Base-by-base conservation (phyloP, 2,797 vertebrate species). In the Spondyliosoma cantharus region DNA sequence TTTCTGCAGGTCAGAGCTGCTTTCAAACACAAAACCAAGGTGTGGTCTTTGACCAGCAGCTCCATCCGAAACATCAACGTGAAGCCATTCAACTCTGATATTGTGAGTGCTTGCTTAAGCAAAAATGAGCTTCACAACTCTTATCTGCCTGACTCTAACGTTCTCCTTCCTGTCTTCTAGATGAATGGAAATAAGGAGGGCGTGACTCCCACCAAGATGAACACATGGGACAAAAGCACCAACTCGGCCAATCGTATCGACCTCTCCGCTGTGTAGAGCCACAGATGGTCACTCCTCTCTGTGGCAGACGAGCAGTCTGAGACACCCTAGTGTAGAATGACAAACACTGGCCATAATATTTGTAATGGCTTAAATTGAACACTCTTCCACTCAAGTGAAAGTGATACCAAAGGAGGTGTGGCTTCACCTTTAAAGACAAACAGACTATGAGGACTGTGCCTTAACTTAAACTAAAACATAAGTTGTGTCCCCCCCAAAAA, bases 21-120 rank as follows among this genome's bases (percentile, higher is more conserved):
- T 86, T 98, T 99, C 90, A 98, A 99, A 91, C 98, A 99, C 93
- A 99, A 99, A 95, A 98, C 97, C 87, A 99, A 99, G 84, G 96
- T 99, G 85, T 99, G 98, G 98, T 97, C 97, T 25, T 96, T 99
- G 5, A 97, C 96, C 63, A 98, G 97, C 76, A 99, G 97, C 85
- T 98, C 97, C 0, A 91, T 96, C 81, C 96, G 98, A 76, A 97
- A 95, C 80, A 92, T 96, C 93, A 96, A 96, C 8, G 95, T 94
- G 80, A 99, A 98, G 86, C 97, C 97, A 43, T 98, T 97, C 94
- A 96, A 96, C 90, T 99, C 98, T 0, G 98, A 99, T 81, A 94
- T 96, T 22, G 98, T 99, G 86, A 97, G 98, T 96, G 27, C 46
- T 48, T 25, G 2, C 22, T 45, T 2, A 17, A 53, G 27, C 42